Conservation (phyloP, 2,888 invertebrate genomes). For the Chrysolina haemoptera region DNA sequence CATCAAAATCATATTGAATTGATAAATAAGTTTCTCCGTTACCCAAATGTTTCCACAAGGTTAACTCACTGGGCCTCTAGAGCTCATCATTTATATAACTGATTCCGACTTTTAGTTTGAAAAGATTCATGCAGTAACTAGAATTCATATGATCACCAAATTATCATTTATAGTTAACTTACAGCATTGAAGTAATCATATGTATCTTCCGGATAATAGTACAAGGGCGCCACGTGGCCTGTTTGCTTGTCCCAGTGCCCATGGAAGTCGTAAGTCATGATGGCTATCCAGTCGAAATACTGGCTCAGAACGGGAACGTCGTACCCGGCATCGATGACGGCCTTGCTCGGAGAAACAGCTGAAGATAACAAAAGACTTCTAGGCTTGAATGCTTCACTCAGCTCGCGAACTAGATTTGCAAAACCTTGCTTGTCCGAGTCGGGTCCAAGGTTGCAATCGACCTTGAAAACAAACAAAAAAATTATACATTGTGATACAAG, state of each 20-base stretch:
- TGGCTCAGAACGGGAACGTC: constrained; percentile 77
- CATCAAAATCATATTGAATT: too few relatives aligned
- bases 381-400: constrained; percentile 76
- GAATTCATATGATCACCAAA: too few relatives aligned
- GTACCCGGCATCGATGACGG: constrained; percentile 81
- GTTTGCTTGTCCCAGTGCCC: constrained; percentile 83
- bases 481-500: too few relatives aligned
- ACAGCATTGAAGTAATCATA: constrained; percentile 80
- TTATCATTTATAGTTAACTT: constrained; percentile 63
- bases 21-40: too few relatives aligned
- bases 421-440: constrained; percentile 79
- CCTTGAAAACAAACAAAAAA: constrained; percentile 64
- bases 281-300: constrained; percentile 85
- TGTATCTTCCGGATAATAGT: constrained; percentile 76
- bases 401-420: constrained; percentile 76
- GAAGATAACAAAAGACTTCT: constrained; percentile 78
- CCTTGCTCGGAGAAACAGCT: constrained; percentile 82
- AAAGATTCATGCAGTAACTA: too few relatives aligned
- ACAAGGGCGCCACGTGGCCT: constrained; percentile 83
- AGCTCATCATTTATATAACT: too few relatives aligned
- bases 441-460: constrained; percentile 76
- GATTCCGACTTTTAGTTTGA: too few relatives aligned
- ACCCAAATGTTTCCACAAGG: too few relatives aligned
- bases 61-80: too few relatives aligned
- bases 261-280: constrained; percentile 88